These are phyloP conservation scores for Amaurobius ferox DNA, from an alignment of 2,888 invertebrate genomes.

Conservation along the genomic window DNA sequence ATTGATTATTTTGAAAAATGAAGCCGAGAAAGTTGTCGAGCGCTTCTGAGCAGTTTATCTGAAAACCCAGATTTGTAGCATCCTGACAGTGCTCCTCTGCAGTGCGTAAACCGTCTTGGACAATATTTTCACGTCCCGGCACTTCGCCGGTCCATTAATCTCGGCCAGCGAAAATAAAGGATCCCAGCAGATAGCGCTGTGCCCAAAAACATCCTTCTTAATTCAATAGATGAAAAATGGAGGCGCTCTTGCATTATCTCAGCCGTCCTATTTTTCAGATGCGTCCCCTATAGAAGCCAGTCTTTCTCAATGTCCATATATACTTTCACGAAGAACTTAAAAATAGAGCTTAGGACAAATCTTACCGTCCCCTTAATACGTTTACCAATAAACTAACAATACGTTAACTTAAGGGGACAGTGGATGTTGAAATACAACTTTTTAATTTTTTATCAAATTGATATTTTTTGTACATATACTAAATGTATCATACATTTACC, in stretches of 20 bases:
- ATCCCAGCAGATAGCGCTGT: conserved; percentile 49
- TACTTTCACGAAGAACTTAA: no score
- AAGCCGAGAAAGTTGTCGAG: conserved; percentile 58
- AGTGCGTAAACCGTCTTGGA: conserved; percentile 34
- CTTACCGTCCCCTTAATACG: no score
- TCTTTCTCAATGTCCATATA: not conserved
- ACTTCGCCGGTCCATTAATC: conserved; percentile 48
- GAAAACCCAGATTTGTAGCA: conserved; percentile 66
- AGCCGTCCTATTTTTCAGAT: conserved; percentile 22
- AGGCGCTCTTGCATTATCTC: conserved; percentile 47
- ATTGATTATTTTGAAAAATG: conserved; percentile 72
- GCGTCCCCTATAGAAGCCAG: not conserved
- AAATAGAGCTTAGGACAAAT: no score
- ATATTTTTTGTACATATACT: no score
- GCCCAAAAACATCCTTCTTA: conserved; percentile 70
- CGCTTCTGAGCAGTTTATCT: conserved; percentile 60
- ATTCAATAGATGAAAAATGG: conserved; percentile 62
- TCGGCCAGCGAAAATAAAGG: conserved; percentile 64
- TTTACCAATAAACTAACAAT: no score
- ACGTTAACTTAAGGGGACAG: no score
- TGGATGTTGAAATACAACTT: no score
- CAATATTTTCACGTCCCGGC: conserved; percentile 60
- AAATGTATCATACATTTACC: no score
- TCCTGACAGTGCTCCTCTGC: conserved; percentile 50
- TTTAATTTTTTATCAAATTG: no score